phyloP scores from a whole-genome alignment of 2,888 invertebrate species.

The Epistrophe grossulariae region DNA sequence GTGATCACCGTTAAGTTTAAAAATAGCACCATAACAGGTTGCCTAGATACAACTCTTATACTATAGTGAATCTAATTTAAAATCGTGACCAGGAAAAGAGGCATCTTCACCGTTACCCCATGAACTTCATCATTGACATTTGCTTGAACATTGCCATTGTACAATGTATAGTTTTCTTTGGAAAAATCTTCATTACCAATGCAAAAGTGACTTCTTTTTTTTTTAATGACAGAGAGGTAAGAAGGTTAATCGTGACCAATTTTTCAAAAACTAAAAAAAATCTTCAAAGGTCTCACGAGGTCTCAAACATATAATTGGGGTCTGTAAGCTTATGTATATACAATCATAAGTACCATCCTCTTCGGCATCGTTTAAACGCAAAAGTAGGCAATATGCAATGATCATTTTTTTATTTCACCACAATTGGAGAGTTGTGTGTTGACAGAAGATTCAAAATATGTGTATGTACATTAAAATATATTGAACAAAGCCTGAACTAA shows the following conservation, averaged over 20 bases:
- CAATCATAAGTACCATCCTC: constrained; percentile 38
- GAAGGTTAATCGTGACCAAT: constrained; percentile 69
- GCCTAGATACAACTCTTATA: neutral
- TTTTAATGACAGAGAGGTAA: constrained; percentile 12
- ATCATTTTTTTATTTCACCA: neutral
- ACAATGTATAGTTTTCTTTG: neutral
- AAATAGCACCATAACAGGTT: constrained; percentile 17
- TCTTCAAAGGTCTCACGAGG: constrained; percentile 45
- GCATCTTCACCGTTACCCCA: constrained; percentile 39
- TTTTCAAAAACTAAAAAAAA: constrained; percentile 18
- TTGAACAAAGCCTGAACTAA: neutral
- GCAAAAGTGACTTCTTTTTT: constrained; percentile 35
- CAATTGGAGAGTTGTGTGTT: neutral
- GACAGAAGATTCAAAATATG: neutral
- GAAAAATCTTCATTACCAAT: constrained; percentile 42
- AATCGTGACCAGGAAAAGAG: constrained; percentile 57
- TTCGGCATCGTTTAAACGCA: constrained; percentile 9
- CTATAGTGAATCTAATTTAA: constrained; percentile 2
- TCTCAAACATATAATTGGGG: constrained; percentile 48
- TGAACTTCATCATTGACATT: constrained; percentile 68
- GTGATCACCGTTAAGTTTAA: neutral
- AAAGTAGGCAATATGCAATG: neutral
- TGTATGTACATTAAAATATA: too few relatives aligned
- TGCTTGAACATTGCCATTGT: constrained; percentile 8
- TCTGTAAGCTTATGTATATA: constrained; percentile 28